Base-by-base conservation (phyloP, 2,113 vertebrate species). In the Puffinus mauretanicus region DNA sequence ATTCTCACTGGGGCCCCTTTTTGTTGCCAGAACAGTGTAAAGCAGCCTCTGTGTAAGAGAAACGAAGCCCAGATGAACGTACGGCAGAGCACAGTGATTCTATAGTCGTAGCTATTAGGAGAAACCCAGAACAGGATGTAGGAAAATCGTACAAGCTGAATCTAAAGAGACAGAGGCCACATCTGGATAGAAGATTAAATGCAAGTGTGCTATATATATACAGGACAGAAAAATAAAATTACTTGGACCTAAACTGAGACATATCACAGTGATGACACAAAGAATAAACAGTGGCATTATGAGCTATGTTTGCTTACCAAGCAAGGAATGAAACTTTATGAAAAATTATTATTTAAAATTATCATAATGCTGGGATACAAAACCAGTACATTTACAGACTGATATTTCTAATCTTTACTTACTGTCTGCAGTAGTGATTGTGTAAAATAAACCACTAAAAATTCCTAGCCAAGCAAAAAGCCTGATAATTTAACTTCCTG, bases 81-180 rank as follows among this genome's bases (percentile, higher is more conserved):
- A 60, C 0, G 0, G 83, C 93, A 15, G 2, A 88, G 75, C 73
- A 91, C 84, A 82, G 81, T 1, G 66, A 69, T 81, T 61, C 85
- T 10, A 16, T 7, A 77, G 62, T 55, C 8, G 1, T 5, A 83
- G 75, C 83, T 70, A 49, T 87, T 86, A 92, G 83, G 81, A 95
- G 80, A 96, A 97, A 95, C 96, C 90, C 95, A 95, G 94, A 94
- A 94, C 81, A 97, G 94, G 95, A 97, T 94, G 93, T 71, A 90
- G 94, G 78, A 93, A 96, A 95, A 94, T 60, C 3, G 2, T 27
- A 80, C 86, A 87, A 82, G 71, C 82, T 83, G 73, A 87, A 90
- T 73, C 54, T 85, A 91, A 94, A 94, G 86, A 94, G 73, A 94
- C 54, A 54, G 94, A 91, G 75, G 51, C 62, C 83, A 89, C 94